Conservation (phyloP, 2,113 vertebrate genomes). For the Daboia siamensis region DNA sequence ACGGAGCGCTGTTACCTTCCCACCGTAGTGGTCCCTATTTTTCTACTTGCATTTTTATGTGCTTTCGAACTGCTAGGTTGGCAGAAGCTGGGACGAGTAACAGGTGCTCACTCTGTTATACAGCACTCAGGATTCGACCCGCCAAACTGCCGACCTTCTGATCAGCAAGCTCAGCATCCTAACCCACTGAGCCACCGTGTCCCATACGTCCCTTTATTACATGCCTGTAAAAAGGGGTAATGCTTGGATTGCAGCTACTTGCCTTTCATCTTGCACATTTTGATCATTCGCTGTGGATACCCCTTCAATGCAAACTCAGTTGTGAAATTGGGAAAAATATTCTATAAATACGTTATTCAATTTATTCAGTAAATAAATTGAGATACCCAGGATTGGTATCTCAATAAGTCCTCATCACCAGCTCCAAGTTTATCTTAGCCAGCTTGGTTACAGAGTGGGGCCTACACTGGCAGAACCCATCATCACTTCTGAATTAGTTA, state of each 20-base stretch:
- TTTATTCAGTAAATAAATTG: background rate
- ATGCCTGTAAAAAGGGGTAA: background rate
- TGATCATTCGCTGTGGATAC: background rate
- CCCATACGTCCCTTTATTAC: background rate
- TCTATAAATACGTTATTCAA: background rate
- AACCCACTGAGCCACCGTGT: too few relatives aligned
- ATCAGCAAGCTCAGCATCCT: too few relatives aligned
- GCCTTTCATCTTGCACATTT: background rate
- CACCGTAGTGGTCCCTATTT: too few relatives aligned
- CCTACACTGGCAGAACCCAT: background rate
- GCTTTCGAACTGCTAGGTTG: too few relatives aligned
- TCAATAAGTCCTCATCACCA: background rate
- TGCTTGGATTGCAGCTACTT: background rate
- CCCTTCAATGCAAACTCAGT: background rate
- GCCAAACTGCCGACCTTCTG: too few relatives aligned
- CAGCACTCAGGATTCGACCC: too few relatives aligned
- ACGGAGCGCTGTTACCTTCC: too few relatives aligned
- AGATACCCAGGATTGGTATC: background rate
- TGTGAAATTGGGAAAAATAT: background rate
- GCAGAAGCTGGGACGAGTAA: too few relatives aligned
- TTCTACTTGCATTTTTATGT: too few relatives aligned
- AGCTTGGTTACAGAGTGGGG: background rate
- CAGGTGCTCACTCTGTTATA: too few relatives aligned
- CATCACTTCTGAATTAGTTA: background rate
- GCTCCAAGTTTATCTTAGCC: background rate